These are phyloP conservation scores for Pararge aegeria DNA, from an alignment of 1,140 invertebrate genomes.

Conservation along the genomic window DNA sequence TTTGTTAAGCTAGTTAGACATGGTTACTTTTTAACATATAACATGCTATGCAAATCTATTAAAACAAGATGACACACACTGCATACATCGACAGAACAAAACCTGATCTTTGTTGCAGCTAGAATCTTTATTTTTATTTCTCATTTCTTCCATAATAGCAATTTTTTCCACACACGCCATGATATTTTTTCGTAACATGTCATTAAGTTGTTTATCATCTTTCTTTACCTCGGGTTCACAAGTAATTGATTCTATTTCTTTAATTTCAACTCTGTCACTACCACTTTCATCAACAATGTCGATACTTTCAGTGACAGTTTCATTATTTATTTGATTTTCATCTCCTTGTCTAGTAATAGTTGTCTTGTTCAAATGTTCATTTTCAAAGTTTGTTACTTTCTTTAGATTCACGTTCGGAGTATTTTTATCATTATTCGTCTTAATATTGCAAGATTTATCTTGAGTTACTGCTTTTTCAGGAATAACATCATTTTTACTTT, in stretches of 20 bases:
- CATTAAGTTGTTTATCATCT: slow-evolving; percentile 59
- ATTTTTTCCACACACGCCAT: slow-evolving; percentile 72
- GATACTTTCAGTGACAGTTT: slow-evolving; percentile 29
- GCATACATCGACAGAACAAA: slow-evolving; percentile 57
- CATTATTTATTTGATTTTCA: slow-evolving; percentile 35
- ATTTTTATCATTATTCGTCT: slow-evolving; percentile 42
- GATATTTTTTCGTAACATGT: slow-evolving; percentile 66
- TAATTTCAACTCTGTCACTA: slow-evolving; percentile 40
- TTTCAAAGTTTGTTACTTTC: slow-evolving; percentile 72
- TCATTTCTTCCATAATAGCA: slow-evolving; percentile 66
- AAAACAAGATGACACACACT: slow-evolving; percentile 54
- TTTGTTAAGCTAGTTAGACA: slow-evolving; percentile 4
- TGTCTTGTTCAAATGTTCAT: slow-evolving; percentile 71
- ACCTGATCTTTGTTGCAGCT: slow-evolving; percentile 52
- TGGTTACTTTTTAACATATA: slow-evolving; percentile 4
- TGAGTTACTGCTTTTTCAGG: slow-evolving; percentile 30
- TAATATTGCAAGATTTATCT: slow-evolving; percentile 44
- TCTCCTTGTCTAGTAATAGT: slow-evolving; percentile 44
- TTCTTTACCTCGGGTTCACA: slow-evolving; percentile 43
- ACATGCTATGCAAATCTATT: slow-evolving; percentile 27
- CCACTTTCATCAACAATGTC: slow-evolving; percentile 23
- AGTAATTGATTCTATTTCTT: slow-evolving; percentile 49
- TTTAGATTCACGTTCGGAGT: slow-evolving; percentile 47
- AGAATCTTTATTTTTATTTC: slow-evolving; percentile 53
- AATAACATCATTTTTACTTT: slow-evolving; percentile 22